Percentiles rank a stretch among this genome's conserved stretches.
These are phyloP conservation scores for Eulithis testata DNA, from an alignment of 2,888 invertebrate species.

Conservation along the genomic window DNA sequence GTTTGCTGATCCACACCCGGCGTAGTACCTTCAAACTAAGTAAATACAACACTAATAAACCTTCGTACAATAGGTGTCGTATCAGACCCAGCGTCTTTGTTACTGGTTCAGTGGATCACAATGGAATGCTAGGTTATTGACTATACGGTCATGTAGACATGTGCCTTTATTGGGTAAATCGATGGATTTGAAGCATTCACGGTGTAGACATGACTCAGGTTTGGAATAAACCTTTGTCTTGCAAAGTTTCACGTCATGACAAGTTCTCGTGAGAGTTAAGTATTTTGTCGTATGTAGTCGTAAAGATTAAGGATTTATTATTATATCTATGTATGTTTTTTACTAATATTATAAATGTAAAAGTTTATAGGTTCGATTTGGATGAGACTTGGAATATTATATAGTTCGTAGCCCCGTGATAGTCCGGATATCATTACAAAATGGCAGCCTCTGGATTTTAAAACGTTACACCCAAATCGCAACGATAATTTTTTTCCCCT, in stretches of 20 bases:
- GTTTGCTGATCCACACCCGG: slow-evolving; percentile 56
- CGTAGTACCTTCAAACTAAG: slow-evolving; percentile 49
- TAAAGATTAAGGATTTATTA: too few species aligned
- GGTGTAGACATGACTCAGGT: slow-evolving; percentile 8
- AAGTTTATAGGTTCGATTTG: too few species aligned
- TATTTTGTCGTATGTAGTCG: neutral
- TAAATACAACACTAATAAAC: slow-evolving; percentile 68
- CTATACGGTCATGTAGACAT: slow-evolving; percentile 13
- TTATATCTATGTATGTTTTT: too few species aligned
- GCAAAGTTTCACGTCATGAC: neutral
- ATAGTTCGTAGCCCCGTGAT: too few species aligned
- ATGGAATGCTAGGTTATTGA: slow-evolving; percentile 27
- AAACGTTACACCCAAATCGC: too few species aligned
- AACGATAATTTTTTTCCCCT: too few species aligned
- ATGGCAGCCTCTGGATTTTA: too few species aligned
- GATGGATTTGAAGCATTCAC: slow-evolving; percentile 13
- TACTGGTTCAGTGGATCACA: slow-evolving; percentile 22
- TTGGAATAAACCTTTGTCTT: slow-evolving; percentile 6
- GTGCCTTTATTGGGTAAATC: slow-evolving; percentile 11
- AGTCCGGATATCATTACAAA: too few species aligned
- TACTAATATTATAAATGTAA: too few species aligned
- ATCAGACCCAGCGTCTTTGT: slow-evolving; percentile 41
- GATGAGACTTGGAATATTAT: too few species aligned
- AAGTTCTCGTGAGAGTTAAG: neutral
- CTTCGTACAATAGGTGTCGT: slow-evolving; percentile 51